These are phyloP conservation scores for Eidolon dupreanum DNA, from an alignment of 2,797 vertebrate genomes.

Conservation along the genomic window DNA sequence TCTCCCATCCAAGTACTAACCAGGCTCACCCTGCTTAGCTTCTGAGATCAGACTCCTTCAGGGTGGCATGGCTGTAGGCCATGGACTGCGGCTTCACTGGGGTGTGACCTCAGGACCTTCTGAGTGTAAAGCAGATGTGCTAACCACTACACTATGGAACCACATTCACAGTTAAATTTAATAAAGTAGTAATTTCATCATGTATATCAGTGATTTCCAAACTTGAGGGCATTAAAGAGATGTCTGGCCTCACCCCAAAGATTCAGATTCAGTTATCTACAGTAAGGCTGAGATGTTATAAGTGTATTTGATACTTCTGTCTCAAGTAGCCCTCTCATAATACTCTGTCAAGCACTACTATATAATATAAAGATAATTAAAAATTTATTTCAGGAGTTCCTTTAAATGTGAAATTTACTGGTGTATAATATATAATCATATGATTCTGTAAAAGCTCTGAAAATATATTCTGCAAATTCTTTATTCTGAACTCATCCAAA, in stretches of 20 bases:
- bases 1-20: too few relatives aligned
- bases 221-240: not conserved
- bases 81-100: too few relatives aligned
- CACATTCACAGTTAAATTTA: not conserved
- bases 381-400: not conserved
- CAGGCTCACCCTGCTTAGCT: too few relatives aligned
- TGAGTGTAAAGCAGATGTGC: too few relatives aligned
- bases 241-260: not conserved
- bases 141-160: too few relatives aligned
- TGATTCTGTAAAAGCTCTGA: not conserved
- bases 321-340: not conserved
- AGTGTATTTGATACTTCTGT: not conserved
- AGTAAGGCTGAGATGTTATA: not conserved
- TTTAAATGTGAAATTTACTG: not conserved
- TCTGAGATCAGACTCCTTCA: too few relatives aligned
- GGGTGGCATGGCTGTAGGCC: too few relatives aligned
- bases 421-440: not conserved
- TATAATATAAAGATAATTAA: not conserved
- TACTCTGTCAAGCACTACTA: not conserved
- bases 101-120: too few relatives aligned
- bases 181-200: not conserved
- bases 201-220: not conserved
- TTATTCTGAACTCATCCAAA: constrained; percentile 15
- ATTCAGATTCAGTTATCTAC: not conserved
- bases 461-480: not conserved